Conservation (phyloP, 2,113 vertebrate genomes). For the Nasalis larvatus region DNA sequence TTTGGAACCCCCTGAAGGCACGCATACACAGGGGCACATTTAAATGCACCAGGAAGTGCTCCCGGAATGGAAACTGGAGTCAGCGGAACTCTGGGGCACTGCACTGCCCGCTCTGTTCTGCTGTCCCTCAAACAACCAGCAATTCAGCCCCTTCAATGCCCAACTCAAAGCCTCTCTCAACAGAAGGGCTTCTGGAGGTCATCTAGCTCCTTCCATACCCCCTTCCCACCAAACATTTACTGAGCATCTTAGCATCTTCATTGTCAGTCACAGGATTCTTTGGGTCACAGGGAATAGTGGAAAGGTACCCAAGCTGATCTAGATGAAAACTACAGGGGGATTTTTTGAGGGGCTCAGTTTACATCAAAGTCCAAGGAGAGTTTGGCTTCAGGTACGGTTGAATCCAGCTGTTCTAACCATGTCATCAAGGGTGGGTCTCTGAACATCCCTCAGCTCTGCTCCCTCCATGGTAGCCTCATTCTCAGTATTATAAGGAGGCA, state of each 20-base stretch:
- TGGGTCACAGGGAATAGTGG: not conserved
- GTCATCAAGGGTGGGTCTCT: not conserved
- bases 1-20: slow-evolving; percentile 55
- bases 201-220: not conserved
- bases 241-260: not conserved
- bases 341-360: not conserved
- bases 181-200: slow-evolving; percentile 60
- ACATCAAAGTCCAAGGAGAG: not conserved
- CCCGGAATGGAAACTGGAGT: slow-evolving; percentile 56
- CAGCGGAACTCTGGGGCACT: slow-evolving; percentile 28
- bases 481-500: not conserved
- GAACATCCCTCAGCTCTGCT: not conserved
- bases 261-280: not conserved
- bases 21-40: slow-evolving; percentile 58
- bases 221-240: not conserved
- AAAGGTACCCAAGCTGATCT: not conserved
- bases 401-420: not conserved
- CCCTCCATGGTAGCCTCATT: not conserved
- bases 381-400: slow-evolving; percentile 22
- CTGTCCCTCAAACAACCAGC: slow-evolving; percentile 55
- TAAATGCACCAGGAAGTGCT: slow-evolving; percentile 69
- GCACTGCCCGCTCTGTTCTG: not conserved
- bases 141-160: slow-evolving; percentile 67
- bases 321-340: not conserved
- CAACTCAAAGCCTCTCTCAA: slow-evolving; percentile 46